These are phyloP conservation scores for Girardinus metallicus DNA, from an alignment of 2,797 vertebrate species.

Conservation along the genomic window DNA sequence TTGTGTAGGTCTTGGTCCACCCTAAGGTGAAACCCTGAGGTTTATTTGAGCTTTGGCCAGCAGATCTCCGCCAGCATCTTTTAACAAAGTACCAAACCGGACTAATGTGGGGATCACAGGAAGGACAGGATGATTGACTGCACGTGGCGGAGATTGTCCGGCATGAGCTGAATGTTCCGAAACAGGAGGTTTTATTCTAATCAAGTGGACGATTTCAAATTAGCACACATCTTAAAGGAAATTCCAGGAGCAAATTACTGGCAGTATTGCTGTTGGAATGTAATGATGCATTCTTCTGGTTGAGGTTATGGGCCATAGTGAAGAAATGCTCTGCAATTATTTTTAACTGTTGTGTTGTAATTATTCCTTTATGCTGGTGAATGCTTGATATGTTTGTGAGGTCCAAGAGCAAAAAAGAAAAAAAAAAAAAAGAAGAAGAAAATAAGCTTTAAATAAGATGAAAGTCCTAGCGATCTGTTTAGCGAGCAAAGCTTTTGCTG, in stretches of 20 bases:
- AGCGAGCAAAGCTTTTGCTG: not conserved
- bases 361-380: not conserved
- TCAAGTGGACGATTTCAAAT: conserved; percentile 37
- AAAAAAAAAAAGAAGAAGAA: not conserved
- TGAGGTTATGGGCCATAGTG: conserved; percentile 2
- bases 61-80: conserved; percentile 39
- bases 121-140: conserved; percentile 47
- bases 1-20: conserved; percentile 29
- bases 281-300: not conserved
- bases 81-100: conserved; percentile 29
- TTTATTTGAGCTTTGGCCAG: conserved; percentile 24
- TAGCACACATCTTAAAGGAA: conserved; percentile 20
- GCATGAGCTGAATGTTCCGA: conserved; percentile 38
- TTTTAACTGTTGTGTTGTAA: conserved; percentile 11
- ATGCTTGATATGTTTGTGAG: not conserved
- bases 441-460: not conserved
- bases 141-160: conserved; percentile 36
- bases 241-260: conserved; percentile 16
- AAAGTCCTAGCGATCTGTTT: not conserved
- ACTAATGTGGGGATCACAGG: conserved; percentile 37
- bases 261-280: conserved; percentile 25
- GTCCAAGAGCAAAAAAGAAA: not conserved
- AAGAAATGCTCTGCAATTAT: not conserved
- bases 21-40: not conserved
- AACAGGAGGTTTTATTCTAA: conserved; percentile 33